These are phyloP conservation scores for Apodemia mormo DNA, from an alignment of 2,888 invertebrate genomes.

Conservation along the genomic window DNA sequence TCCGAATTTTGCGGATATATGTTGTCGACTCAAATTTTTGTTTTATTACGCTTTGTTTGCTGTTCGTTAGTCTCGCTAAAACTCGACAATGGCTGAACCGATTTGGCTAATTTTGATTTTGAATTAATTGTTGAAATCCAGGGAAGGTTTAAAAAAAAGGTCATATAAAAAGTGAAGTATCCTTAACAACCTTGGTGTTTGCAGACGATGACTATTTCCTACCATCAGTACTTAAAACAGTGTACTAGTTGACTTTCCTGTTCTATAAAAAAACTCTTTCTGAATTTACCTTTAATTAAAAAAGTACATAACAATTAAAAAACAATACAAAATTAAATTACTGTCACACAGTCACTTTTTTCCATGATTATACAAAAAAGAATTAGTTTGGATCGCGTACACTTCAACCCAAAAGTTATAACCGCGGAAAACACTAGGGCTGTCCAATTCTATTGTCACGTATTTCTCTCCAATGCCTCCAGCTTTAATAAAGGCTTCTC, in stretches of 20 bases:
- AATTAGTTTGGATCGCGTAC: constrained; percentile 53
- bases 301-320: constrained; percentile 22
- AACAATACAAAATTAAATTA: constrained; percentile 20
- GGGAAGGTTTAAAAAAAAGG: too few species aligned
- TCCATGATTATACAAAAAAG: constrained; percentile 52
- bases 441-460: constrained; percentile 60
- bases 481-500: constrained; percentile 54
- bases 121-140: too few species aligned
- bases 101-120: too few species aligned
- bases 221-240: too few species aligned
- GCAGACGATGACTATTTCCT: too few species aligned
- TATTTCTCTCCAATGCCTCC: constrained; percentile 62
- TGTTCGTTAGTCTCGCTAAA: too few species aligned
- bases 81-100: too few species aligned
- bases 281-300: not conserved
- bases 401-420: constrained; percentile 67
- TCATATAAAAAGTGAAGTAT: too few species aligned
- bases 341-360: constrained; percentile 42
- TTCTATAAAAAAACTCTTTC: not conserved
- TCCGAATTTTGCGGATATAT: too few species aligned
- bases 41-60: too few species aligned
- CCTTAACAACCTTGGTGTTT: too few species aligned
- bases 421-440: constrained; percentile 60
- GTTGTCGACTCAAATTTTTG: too few species aligned
- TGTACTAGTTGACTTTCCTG: not conserved